These are phyloP conservation scores for Danio kyathit DNA, from an alignment of 2,797 vertebrate genomes.

Conservation along the genomic window DNA sequence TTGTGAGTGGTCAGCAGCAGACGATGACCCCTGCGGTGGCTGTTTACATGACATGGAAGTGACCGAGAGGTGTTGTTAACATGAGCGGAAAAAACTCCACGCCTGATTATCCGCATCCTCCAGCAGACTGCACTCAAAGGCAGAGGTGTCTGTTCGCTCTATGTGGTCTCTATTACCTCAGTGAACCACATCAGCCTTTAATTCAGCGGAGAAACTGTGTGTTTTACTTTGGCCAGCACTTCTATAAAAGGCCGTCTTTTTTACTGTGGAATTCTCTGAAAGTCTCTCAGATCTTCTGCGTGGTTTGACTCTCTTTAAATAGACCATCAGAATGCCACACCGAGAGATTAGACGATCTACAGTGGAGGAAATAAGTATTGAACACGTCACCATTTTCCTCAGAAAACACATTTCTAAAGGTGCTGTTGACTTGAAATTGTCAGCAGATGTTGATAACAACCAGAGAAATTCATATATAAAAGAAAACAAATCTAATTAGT, in stretches of 20 bases:
- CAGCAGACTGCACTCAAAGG: conserved; percentile 22
- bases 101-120: conserved; percentile 37
- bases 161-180: neutral
- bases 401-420: too few relatives aligned
- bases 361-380: too few relatives aligned
- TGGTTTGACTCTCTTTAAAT: conserved; percentile 1
- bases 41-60: neutral
- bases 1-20: neutral
- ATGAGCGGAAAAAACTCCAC: conserved; percentile 30
- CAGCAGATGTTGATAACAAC: too few relatives aligned
- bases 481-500: too few relatives aligned
- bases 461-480: too few relatives aligned
- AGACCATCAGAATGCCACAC: neutral
- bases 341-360: conserved; percentile 9
- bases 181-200: neutral
- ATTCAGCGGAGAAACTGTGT: neutral
- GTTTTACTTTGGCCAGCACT: neutral
- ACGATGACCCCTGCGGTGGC: conserved; percentile 1
- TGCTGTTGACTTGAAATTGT: too few relatives aligned
- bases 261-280: neutral
- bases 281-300: conserved; percentile 32
- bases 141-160: conserved; percentile 7
- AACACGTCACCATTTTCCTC: too few relatives aligned
- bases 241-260: conserved; percentile 31
- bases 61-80: conserved; percentile 43